Base-by-base conservation (phyloP, 2,888 invertebrate genomes). In the Epinotia nisella region DNA sequence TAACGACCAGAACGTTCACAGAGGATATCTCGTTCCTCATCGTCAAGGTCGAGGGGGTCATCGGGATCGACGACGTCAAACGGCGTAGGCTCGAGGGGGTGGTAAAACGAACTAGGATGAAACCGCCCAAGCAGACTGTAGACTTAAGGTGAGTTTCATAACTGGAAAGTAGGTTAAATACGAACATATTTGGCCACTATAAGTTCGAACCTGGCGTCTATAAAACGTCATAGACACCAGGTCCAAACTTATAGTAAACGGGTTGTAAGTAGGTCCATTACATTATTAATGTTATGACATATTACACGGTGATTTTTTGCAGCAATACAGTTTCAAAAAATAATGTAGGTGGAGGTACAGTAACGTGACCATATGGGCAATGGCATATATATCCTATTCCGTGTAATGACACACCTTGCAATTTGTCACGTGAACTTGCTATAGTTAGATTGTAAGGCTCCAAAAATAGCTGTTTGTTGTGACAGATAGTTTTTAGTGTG, bases 21-120 rank as follows among this genome's bases (percentile, higher is more conserved):
- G 85, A 86, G 58, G 88, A 91, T 64, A 92, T 89, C 0, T 87
- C 89, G 1, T 93, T 89, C 73, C 76, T 94, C 10, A 85, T 93
- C 1, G 84, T 93, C 15, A 91, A 88, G 76, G 81, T 91, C 9
- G 88, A 90, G 62, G 86, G 85, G 0, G 80, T 82, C n/a, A 75
- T 80, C 3, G 83, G 86, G 5, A 70, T 76, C 13, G 81, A 83
- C 5, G 78, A 79, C 0, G 75, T 79, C 41, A 88, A 86, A 71
- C 79, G 82, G 69, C 81, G 83, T 1, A 79, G 83, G n/a, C 73
- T 85, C 1, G 86, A 87, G 11, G 83, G 84, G 3, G 81, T 82
- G 41, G 78, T 82, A 2, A 86, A 83, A 73, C 85, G 82, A 59
- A 77, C 83, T 0, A 85, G 83, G 65, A 76, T 82, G 49, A 89